Base-by-base conservation (phyloP, 2,888 invertebrate genomes). In the Mythimna albipuncta region DNA sequence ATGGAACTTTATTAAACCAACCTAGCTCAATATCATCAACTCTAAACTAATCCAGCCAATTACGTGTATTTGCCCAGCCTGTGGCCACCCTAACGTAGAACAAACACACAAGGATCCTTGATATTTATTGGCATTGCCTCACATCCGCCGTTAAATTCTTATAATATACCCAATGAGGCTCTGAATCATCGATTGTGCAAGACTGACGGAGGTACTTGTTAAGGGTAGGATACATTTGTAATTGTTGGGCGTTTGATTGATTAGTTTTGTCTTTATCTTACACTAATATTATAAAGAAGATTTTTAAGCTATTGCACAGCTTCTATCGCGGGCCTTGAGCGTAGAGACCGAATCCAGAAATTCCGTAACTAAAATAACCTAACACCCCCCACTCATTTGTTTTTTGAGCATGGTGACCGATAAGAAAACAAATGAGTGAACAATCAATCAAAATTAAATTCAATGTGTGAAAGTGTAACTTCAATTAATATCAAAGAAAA, bases 121-220 rank as follows among this genome's bases (percentile, higher is more conserved):
- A 91, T 90, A 90, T 89, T 89, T 90, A 89, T 90, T 88, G 82
- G 87, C 83, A 88, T 92, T 92, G 87, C 91, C 66, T 89, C 89
- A 92, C 83, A 90, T 92, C 91, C 92, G 90, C 76, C 65, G 82
- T 78, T 84, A 82, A 88, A 89, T 89, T 87, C 88, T 87, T 85
- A 76, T 84, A 72, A 78, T 77, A 82, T 64, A 79, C 63, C 79
- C 72, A 75, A 75, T 82, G 79, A 76, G 74, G 77, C 74, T 80
- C 81, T 91, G 92, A 92, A 82, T 92, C 92, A 92, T 86, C 72
- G 82, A 79, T 91, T 90, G 89, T 84, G 91, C 86, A 92, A 91
- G 72, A 81, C 81, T 84, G 76, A 84, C 81, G 85, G 65, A 83
- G 75, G 81, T 81, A 79, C 73, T 84, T 66, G 66, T 82, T 87